Conservation (phyloP, 2,113 vertebrate species). For the Saguinus midas region DNA sequence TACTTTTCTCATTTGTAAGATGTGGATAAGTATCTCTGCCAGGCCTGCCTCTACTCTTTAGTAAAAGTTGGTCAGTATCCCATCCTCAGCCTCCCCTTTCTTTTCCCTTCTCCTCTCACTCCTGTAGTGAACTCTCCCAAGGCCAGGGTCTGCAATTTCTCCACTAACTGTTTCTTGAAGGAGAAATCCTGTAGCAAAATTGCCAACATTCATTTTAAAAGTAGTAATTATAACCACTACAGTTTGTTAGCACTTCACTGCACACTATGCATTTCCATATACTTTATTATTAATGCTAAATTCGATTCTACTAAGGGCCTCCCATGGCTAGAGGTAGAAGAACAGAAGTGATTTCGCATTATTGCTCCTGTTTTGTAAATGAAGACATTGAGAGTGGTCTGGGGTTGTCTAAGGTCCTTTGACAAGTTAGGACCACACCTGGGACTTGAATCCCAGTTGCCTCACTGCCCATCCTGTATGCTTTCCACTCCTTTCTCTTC, state of each 20-base stretch:
- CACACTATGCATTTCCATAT: neutral
- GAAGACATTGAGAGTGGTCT: neutral
- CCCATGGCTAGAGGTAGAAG: neutral
- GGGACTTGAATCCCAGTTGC: neutral
- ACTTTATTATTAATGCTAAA: neutral
- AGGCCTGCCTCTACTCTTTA: neutral
- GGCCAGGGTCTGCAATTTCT: neutral
- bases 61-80: neutral
- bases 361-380: neutral
- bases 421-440: neutral
- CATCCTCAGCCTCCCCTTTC: neutral
- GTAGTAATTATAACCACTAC: neutral
- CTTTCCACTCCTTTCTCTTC: neutral
- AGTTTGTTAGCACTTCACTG: neutral
- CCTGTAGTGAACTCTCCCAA: too few relatives aligned
- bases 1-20: neutral
- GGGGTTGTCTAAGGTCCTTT: neutral
- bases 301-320: neutral
- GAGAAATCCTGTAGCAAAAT: neutral
- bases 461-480: neutral
- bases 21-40: neutral
- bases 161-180: neutral
- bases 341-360: neutral
- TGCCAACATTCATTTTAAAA: neutral
- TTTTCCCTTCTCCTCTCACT: neutral